Evolutionary conservation across 2,888 invertebrate genomes (phyloP).

Genomic region (Parnassius apollo): DNA sequence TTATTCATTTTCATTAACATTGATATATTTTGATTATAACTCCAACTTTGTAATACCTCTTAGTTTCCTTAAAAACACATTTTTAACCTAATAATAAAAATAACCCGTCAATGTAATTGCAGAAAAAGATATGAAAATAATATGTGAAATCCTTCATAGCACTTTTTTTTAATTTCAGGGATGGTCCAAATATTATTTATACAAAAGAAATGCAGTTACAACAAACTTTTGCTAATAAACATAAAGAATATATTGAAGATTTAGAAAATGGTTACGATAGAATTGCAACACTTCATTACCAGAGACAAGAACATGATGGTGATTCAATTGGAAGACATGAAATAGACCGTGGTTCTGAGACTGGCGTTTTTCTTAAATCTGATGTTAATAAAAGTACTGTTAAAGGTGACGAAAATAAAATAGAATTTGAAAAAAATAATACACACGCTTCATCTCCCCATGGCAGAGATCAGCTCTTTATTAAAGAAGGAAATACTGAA

Average conservation of each 20-base stretch:
- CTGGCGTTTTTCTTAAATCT: constrained; percentile 71
- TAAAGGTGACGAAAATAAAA: constrained; percentile 56
- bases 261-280: constrained; percentile 80
- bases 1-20: too few relatives aligned
- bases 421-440: constrained; percentile 56
- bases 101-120: background rate
- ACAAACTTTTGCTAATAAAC: constrained; percentile 71
- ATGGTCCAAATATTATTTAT: constrained; percentile 79
- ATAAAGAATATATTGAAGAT: constrained; percentile 81
- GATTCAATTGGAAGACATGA: constrained; percentile 89
- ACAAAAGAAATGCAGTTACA: constrained; percentile 80
- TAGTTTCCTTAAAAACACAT: too few relatives aligned
- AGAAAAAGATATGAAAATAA: background rate
- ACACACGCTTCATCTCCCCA: constrained; percentile 60
- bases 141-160: background rate
- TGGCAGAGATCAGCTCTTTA: constrained; percentile 87
- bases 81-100: background rate
- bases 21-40: too few relatives aligned
- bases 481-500: constrained; percentile 92
- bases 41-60: too few relatives aligned
- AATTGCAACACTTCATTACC: constrained; percentile 73
- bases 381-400: constrained; percentile 54
- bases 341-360: constrained; percentile 88
- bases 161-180: constrained; percentile 51
- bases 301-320: constrained; percentile 81